A percentile compares a stretch with the other conserved stretches of the same genome.
These are phyloP conservation scores for Kradibia gibbosae DNA, from an alignment of 1,140 invertebrate genomes.

Conservation along the genomic window DNA sequence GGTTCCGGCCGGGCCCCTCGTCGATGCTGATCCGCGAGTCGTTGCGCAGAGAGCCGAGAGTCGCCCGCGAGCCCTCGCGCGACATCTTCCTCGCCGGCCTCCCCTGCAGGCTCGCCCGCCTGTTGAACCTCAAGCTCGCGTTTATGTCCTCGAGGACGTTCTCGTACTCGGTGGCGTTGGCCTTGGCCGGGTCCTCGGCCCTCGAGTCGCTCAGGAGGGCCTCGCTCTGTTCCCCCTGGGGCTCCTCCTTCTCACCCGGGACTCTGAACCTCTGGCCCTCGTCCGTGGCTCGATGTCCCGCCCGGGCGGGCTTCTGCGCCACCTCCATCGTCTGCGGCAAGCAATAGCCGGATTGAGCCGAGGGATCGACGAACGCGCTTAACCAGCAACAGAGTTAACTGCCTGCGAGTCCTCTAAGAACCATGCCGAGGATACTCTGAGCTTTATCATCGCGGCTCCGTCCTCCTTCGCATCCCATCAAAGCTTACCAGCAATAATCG, in stretches of 20 bases:
- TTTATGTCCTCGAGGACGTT: constrained; percentile 58
- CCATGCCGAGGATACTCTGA: too few species aligned
- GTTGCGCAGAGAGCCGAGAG: constrained; percentile 52
- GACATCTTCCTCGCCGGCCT: constrained; percentile 54
- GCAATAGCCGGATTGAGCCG: too few species aligned
- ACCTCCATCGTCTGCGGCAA: neutral
- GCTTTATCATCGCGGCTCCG: too few species aligned
- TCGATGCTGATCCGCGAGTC: constrained; percentile 52
- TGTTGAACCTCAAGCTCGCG: constrained; percentile 54
- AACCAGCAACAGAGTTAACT: too few species aligned
- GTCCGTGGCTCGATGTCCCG: neutral
- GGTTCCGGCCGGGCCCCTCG: neutral
- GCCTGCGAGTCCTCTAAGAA: too few species aligned
- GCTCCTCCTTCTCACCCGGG: neutral
- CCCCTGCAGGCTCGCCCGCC: constrained; percentile 43
- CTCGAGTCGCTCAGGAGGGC: neutral
- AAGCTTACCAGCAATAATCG: too few species aligned
- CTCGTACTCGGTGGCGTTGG: constrained; percentile 53
- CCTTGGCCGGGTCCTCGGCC: constrained; percentile 33
- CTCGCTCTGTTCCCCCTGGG: neutral
- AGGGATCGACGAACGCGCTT: too few species aligned
- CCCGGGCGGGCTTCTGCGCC: neutral
- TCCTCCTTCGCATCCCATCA: too few species aligned
- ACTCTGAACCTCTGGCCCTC: neutral
- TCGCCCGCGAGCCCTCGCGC: constrained; percentile 53